Percentiles rank a stretch among this genome's conserved stretches.
Conservation (phyloP, 2,113 vertebrate species). For the Puma concolor region DNA sequence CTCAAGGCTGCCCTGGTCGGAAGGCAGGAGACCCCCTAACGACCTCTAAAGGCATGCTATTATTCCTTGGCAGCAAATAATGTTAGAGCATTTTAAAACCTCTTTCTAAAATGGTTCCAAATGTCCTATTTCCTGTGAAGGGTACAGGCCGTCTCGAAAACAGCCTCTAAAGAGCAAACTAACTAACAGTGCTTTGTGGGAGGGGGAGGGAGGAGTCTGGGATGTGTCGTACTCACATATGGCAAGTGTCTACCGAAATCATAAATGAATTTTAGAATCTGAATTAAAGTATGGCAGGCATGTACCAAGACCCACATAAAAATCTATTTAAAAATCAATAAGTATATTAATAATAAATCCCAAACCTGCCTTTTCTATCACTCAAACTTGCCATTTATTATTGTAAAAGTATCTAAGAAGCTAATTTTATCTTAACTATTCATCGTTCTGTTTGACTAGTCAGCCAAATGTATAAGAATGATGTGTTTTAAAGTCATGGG, state of each 20-base stretch:
- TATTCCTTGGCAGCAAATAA: background rate
- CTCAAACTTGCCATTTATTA: background rate
- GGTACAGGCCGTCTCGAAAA: background rate
- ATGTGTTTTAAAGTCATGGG: accelerated
- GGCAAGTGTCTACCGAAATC: background rate
- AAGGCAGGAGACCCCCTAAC: background rate
- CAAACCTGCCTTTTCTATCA: background rate
- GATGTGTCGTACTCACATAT: accelerated
- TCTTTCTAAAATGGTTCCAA: background rate
- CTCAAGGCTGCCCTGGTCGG: too few relatives aligned
- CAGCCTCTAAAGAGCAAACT: background rate
- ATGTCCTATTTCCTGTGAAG: background rate
- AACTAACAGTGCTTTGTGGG: background rate
- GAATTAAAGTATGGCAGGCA: background rate
- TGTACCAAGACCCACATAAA: background rate
- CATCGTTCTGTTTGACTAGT: too few relatives aligned
- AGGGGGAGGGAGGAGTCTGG: too few relatives aligned
- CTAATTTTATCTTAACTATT: background rate
- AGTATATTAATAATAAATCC: background rate
- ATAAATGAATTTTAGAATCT: too few relatives aligned
- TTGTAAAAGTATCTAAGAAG: background rate
- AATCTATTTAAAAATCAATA: background rate
- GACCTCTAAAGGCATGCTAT: background rate
- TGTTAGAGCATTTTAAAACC: background rate
- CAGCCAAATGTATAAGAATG: background rate